Base-by-base conservation (phyloP, 23 tunicate genomes). In the Clavelina lepadiformis region DNA sequence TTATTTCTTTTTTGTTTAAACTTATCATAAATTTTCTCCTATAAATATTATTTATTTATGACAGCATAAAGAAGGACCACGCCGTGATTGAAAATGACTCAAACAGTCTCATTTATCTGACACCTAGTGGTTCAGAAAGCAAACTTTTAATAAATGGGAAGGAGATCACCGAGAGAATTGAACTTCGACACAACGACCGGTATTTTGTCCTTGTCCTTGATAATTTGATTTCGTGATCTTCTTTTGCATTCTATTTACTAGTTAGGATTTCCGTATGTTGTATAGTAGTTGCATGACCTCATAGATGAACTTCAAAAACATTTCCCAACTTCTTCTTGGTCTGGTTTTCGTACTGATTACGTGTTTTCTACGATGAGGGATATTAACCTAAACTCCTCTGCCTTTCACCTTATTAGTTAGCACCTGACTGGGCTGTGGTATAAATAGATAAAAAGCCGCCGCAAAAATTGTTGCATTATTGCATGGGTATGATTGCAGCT, bases 151-250 rank as follows among this genome's bases (percentile, higher is more conserved):
- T 88, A 37, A 88, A 88, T 52, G 96, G 96, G 15, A 79, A 78
- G 55, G 53, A 54, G 2, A 54, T 88, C 4, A 50, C 62, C 25
- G 71, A 88, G 47, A 64, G 61, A 30, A 61, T 69, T 19, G 74
- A 67, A 56, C 62, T 88, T 8, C 77, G 70, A 28, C 96, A 88
- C 80, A 88, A 88, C 59, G 96, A 88, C 82, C 80, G 96, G 96
- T 88, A 38, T 20, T 53, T 53, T 53, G 22, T 6, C 7, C 18
- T 13, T 11, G 6, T 18, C n/a, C 18, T 53, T 53, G 59, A 11
- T n/a, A 20, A 53, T 53, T 53, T 53, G 15, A 41, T 15, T 41
- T 41, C 15, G 11, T 11, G 49, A 41, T 41, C 49, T 41, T 11
- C 11, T 8, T 41, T 41, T 8, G 15, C 49, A 41, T 41, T 11